These are phyloP conservation scores for Epistrophe grossulariae DNA, from an alignment of 2,888 invertebrate genomes.

Conservation along the genomic window DNA sequence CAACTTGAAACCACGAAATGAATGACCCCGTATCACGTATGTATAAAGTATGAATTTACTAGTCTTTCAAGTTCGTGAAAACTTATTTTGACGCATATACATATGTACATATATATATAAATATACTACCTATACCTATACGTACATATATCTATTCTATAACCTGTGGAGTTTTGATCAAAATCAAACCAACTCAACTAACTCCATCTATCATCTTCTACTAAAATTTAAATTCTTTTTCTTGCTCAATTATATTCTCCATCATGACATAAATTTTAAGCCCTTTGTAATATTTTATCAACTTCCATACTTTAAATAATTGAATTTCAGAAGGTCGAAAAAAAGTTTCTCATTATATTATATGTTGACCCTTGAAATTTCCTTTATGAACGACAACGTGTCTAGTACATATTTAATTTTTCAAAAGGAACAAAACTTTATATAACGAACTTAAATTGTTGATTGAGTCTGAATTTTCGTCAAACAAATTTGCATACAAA, in stretches of 20 bases:
- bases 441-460: background rate
- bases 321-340: background rate
- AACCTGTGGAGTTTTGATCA: too few relatives aligned
- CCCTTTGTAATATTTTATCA: background rate
- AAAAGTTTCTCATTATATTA: background rate
- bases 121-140: too few relatives aligned
- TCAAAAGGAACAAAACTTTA: background rate
- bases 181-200: too few relatives aligned
- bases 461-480: background rate
- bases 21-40: too few relatives aligned
- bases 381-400: background rate
- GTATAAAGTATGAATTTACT: too few relatives aligned
- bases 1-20: too few relatives aligned
- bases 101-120: too few relatives aligned
- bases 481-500: constrained; percentile 16
- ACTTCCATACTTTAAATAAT: background rate
- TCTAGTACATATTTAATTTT: background rate
- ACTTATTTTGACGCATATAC: too few relatives aligned
- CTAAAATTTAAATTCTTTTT: background rate
- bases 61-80: too few relatives aligned
- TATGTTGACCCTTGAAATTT: background rate
- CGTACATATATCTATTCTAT: too few relatives aligned
- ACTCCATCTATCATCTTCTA: background rate
- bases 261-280: background rate
- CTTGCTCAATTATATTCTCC: background rate